Percentiles rank a stretch among this genome's conserved stretches.
Conservation (phyloP, 2,113 vertebrate species). For the Zosterops japonicus region DNA sequence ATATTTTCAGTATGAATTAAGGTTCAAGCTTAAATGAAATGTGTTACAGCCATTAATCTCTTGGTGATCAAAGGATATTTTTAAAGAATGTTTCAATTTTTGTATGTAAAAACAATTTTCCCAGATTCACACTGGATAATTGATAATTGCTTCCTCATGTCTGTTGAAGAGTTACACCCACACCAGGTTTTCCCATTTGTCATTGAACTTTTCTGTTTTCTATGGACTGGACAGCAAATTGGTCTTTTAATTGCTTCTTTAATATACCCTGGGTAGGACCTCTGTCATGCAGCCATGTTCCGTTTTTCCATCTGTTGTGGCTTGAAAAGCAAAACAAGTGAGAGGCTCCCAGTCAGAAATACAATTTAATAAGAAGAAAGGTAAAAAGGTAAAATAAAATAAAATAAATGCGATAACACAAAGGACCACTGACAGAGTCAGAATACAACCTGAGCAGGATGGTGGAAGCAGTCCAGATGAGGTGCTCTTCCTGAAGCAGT, state of each 20-base stretch:
- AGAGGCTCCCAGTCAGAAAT: too few relatives aligned
- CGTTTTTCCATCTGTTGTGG: too few relatives aligned
- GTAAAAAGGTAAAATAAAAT: too few relatives aligned
- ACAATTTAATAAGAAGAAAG: too few relatives aligned
- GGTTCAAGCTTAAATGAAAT: background rate
- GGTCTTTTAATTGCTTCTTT: background rate
- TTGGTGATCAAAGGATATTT: background rate
- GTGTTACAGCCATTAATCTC: background rate
- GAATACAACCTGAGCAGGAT: too few relatives aligned
- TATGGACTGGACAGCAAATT: background rate
- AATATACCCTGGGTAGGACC: background rate
- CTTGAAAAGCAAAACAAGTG: too few relatives aligned
- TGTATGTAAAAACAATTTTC: background rate
- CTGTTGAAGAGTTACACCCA: background rate
- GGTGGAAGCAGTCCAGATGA: too few relatives aligned
- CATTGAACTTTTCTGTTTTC: background rate
- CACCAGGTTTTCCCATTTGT: background rate
- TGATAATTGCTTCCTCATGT: background rate
- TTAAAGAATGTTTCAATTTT: background rate
- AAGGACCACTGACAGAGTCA: too few relatives aligned
- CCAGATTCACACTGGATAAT: background rate
- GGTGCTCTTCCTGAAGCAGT: too few relatives aligned
- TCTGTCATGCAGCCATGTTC: background rate
- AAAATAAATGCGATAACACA: too few relatives aligned
- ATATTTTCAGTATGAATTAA: background rate